A percentile compares a stretch with the other conserved stretches of the same genome.
These are phyloP conservation scores for Gobio gobio DNA, from an alignment of 2,113 vertebrate genomes.

Conservation along the genomic window DNA sequence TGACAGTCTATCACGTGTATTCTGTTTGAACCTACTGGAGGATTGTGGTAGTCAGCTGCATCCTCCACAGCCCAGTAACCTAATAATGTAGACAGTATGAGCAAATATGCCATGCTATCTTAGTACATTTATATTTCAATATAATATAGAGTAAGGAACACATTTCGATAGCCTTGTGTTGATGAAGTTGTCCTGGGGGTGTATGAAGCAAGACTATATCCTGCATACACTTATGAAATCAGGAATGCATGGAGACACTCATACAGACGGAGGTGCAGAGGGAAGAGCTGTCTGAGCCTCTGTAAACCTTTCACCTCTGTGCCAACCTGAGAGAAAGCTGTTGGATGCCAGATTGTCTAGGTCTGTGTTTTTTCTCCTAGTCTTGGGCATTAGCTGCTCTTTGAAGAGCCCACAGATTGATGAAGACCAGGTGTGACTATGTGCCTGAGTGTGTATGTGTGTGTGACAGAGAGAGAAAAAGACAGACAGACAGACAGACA, in stretches of 20 bases:
- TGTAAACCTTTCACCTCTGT: slow-evolving; percentile 53
- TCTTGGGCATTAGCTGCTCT: slow-evolving; percentile 41
- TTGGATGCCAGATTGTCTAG: slow-evolving; percentile 56
- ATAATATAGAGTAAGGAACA: not conserved
- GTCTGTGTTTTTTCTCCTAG: slow-evolving; percentile 48
- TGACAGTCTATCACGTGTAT: too few species aligned
- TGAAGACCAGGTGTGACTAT: slow-evolving; percentile 51
- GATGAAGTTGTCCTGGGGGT: not conserved
- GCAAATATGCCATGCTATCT: not conserved
- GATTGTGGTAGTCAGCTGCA: too few species aligned
- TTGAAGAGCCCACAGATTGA: slow-evolving; percentile 40
- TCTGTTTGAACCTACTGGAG: too few species aligned
- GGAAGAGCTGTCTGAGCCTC: slow-evolving; percentile 42
- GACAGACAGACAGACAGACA: slow-evolving; percentile 21
- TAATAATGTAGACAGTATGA: not conserved
- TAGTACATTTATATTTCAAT: not conserved
- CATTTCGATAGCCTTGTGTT: not conserved
- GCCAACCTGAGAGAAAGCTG: slow-evolving; percentile 47
- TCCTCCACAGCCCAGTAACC: too few species aligned
- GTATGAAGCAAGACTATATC: slow-evolving; percentile 6
- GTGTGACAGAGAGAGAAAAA: not conserved
- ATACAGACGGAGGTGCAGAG: slow-evolving; percentile 26
- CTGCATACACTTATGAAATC: slow-evolving; percentile 17
- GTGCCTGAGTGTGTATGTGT: slow-evolving; percentile 22
- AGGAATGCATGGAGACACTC: slow-evolving; percentile 28